Evolutionary conservation across 2,797 vertebrate species (phyloP).

Genomic region (Antennarius maculatus): DNA sequence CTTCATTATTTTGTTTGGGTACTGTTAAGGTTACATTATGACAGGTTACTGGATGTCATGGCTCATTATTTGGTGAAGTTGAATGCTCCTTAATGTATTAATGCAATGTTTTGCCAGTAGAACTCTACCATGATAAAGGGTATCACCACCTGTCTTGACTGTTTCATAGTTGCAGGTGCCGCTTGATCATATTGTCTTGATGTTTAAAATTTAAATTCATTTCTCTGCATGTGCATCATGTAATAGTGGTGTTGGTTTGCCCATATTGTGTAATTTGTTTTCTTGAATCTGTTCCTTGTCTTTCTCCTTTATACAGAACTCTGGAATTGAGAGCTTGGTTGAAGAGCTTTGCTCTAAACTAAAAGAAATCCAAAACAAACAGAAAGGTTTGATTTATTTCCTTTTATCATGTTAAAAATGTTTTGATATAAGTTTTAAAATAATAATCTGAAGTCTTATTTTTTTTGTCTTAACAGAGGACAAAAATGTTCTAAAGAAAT

Average conservation of each 20-base stretch:
- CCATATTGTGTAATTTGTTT: neutral
- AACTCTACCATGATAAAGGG: neutral
- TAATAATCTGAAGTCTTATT: slow-evolving; percentile 2
- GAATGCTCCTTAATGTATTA: neutral
- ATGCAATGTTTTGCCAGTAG: neutral
- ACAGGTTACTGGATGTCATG: neutral
- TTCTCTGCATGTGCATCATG: neutral
- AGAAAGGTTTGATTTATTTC: slow-evolving; percentile 85
- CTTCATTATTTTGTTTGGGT: slow-evolving; percentile 44
- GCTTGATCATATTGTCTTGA: neutral
- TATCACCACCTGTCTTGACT: neutral
- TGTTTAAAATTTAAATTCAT: neutral
- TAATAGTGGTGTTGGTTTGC: no score
- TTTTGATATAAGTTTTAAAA: neutral
- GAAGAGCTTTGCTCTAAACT: slow-evolving; percentile 99
- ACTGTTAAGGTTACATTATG: slow-evolving; percentile 18
- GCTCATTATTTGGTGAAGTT: neutral
- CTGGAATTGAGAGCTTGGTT: slow-evolving; percentile 97
- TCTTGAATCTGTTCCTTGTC: slow-evolving; percentile 17
- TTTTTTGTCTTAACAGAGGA: slow-evolving; percentile 84
- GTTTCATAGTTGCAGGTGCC: neutral
- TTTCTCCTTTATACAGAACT: slow-evolving; percentile 84
- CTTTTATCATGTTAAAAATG: neutral
- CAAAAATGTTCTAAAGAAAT: slow-evolving; percentile 93
- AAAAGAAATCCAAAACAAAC: slow-evolving; percentile 97